Evolutionary conservation across 2,113 vertebrate species (phyloP), one percentile per base, ranked within the genome.

Genomic region (Forbesichthys papilliferus): DNA sequence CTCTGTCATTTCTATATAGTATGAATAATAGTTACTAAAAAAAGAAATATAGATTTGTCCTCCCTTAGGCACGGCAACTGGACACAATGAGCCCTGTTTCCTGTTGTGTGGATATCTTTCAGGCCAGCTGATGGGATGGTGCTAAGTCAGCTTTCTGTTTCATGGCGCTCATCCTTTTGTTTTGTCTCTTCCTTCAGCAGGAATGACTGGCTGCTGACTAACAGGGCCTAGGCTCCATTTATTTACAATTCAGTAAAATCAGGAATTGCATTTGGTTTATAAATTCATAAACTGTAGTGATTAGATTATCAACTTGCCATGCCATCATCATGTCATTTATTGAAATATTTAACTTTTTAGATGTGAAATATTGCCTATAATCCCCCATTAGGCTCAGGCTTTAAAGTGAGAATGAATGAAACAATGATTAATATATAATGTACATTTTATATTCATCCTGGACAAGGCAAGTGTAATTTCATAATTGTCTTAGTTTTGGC

Each of bases 101-200:
- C 91, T 90, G 82, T 86, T 84, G 84, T 79, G 74, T 72, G 73
- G 64, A 66, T 82, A 75, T 80, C 77, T 86, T 74, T 89, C 74
- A 62, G 68, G 61, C 74, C 61, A 62, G 70, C 75, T 73, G 79
- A 84, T 77, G 64, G 69, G 18, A 70, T 70, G 70, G 66, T 69
- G 83, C 76, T 0, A 34, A 78, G 78, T 92, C 88, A 86, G 89
- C 88, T 64, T 66, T 90, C 71, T 81, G 47, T 82, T 66, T 67
- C 74, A 36, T n/a, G 2, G 10, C 13, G 58, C 76, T 74, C 66
- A 74, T 79, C 64, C 74, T 82, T 73, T 11, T 82, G 74, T 77
- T 75, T 80, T 64, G 81, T 61, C 48, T 63, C 58, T 34, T 66
- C 10, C 56, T 58, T 5, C 8, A 58, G 55, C 18, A 53, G 27